These are phyloP conservation scores for Gallinago media DNA, from an alignment of 2,113 vertebrate genomes.

Conservation along the genomic window DNA sequence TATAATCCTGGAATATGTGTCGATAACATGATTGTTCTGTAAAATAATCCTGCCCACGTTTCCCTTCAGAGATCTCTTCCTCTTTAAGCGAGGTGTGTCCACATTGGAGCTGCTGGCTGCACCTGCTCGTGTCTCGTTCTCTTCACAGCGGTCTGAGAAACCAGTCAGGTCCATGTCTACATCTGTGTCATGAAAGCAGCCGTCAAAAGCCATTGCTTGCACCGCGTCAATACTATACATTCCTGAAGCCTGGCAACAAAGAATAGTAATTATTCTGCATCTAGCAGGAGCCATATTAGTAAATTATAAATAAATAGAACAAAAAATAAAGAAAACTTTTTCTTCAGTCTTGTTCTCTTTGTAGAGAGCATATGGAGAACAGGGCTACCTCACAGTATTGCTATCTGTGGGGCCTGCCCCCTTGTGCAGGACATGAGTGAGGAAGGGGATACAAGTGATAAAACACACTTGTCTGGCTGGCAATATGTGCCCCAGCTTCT, in stretches of 20 bases:
- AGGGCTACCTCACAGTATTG: neutral
- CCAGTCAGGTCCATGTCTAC: constrained; percentile 74
- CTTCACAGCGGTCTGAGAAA: constrained; percentile 69
- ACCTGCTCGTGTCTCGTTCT: constrained; percentile 41
- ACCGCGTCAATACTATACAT: constrained; percentile 78
- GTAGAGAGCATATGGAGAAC: neutral
- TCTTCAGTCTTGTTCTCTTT: neutral
- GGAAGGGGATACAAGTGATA: neutral
- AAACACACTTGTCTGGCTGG: neutral
- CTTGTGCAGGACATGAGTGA: neutral
- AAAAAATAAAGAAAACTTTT: neutral
- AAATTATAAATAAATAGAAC: neutral
- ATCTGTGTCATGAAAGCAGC: constrained; percentile 84
- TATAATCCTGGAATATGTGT: constrained; percentile 90
- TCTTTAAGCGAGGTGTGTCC: constrained; percentile 71
- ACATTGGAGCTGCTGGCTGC: constrained; percentile 46
- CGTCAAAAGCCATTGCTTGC: constrained; percentile 89
- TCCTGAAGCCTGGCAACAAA: constrained; percentile 78
- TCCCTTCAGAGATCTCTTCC: constrained; percentile 80
- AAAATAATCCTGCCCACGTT: constrained; percentile 85
- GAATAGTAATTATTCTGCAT: neutral
- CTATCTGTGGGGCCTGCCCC: neutral
- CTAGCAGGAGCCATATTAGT: neutral
- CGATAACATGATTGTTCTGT: constrained; percentile 90
- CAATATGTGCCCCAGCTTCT: neutral